These are phyloP conservation scores for Cheirogaleus major DNA, from an alignment of 2,797 vertebrate genomes.

Conservation along the genomic window DNA sequence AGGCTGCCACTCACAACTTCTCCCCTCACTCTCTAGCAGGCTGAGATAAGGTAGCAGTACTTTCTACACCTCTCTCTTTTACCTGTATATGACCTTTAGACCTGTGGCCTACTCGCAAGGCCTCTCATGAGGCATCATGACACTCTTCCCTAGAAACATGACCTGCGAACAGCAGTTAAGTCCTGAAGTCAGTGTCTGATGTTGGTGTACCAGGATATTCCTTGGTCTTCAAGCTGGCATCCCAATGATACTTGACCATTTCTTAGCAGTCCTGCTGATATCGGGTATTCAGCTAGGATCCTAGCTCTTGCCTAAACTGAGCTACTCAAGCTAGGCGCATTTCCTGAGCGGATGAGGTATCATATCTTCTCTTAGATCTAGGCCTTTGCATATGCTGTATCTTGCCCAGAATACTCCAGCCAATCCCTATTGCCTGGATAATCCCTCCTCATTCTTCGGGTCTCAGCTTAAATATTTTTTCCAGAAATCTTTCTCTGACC, in stretches of 20 bases:
- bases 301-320: not conserved
- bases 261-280: not conserved
- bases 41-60: not conserved
- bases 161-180: not conserved
- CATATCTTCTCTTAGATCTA: not conserved
- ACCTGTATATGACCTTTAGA: not conserved
- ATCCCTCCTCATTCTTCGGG: conserved; percentile 24
- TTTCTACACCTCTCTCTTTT: conserved; percentile 1
- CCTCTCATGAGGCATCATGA: not conserved
- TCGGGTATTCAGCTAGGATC: not conserved
- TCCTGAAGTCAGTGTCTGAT: not conserved
- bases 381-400: conserved; percentile 6
- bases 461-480: conserved; percentile 31
- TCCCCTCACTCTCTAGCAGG: not conserved
- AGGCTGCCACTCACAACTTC: not conserved
- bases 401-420: not conserved
- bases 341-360: conserved; percentile 13
- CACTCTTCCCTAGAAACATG: not conserved
- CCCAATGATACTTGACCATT: not conserved
- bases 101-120: not conserved
- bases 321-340: not conserved
- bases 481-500: not conserved
- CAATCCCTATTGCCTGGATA: not conserved
- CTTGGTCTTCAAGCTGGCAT: conserved; percentile 8
- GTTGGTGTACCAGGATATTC: not conserved